Evolutionary conservation across 2,113 vertebrate species (phyloP), one percentile per base, ranked within the genome.

Genomic region (Prochilodus magdalenae): DNA sequence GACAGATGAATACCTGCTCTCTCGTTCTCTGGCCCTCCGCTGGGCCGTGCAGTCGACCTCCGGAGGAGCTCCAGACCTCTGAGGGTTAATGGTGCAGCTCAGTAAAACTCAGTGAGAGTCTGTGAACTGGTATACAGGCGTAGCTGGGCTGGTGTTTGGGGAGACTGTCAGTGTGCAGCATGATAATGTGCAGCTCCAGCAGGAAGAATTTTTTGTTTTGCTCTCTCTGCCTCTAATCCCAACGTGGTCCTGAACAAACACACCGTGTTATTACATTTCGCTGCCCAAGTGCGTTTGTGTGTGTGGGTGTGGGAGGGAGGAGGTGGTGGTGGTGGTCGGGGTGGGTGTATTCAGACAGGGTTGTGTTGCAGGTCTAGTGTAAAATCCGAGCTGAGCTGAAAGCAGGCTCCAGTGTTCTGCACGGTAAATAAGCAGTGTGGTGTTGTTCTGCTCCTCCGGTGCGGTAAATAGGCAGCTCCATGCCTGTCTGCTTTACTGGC

Each of bases 321-420:
- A 22, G 18, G 47, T 33, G 51, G n/a, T n/a, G n/a, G n/a, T n/a
- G 30, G 49, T 66, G 51, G 60, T n/a, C 60, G 20, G 12, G 57
- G 26, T 22, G 75, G 44, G 74, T 49, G 55, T 75, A 36, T 71
- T 44, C 33, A 53, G 24, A 36, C 29, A 47, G 60, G 47, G 71
- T 72, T 60, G 69, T 82, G n/a, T 75, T 83, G 76, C 67, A 62
- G 80, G 26, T 59, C 73, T 74, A 53, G 63, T 83, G 86, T 83
- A 85, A 80, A 81, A 77, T 84, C 73, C 60, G 44, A 79, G 84
- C 26, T 30, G 24, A 55, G 65, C 53, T n/a, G 12, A 80, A 69
- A 77, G 70, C 44, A 40, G 79, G 29, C 53, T 4, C 20, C 70
- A 24, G 82, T 26, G 30, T 85, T 77, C 60, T 71, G 67, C 55